phyloP scores from a whole-genome alignment of 2,113 vertebrate genomes.

The Neotoma lepida region DNA sequence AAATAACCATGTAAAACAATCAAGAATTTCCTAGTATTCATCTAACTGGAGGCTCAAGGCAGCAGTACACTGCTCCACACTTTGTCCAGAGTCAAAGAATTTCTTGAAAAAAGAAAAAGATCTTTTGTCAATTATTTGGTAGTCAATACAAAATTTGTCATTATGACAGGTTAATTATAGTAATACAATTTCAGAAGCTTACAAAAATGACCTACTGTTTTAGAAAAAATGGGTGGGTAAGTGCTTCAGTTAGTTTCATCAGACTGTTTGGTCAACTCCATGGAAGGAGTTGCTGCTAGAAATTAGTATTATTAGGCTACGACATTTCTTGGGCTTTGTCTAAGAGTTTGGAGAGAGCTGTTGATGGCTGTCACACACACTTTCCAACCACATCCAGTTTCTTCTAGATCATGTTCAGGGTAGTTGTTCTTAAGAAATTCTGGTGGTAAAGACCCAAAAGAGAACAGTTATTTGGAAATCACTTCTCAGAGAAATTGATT shows the following conservation, averaged over 20 bases:
- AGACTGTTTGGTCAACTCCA: slow-evolving; percentile 28
- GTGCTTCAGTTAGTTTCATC: not conserved
- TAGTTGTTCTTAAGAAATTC: slow-evolving; percentile 88
- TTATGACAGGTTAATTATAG: slow-evolving; percentile 24
- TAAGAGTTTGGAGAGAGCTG: slow-evolving; percentile 84
- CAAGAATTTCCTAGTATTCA: not conserved
- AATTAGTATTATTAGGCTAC: not conserved
- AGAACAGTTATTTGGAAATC: slow-evolving; percentile 63
- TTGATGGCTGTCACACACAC: slow-evolving; percentile 88
- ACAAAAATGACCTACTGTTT: slow-evolving; percentile 1
- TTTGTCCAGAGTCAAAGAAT: slow-evolving; percentile 8
- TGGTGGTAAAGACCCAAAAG: slow-evolving; percentile 77
- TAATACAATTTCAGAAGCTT: slow-evolving; percentile 50
- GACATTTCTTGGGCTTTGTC: slow-evolving; percentile 74
- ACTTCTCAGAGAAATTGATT: slow-evolving; percentile 46
- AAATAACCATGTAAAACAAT: slow-evolving; percentile 32
- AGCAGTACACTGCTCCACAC: not conserved
- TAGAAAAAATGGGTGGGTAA: not conserved
- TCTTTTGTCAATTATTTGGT: not conserved
- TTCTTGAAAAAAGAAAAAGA: slow-evolving; percentile 40
- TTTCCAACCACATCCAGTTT: slow-evolving; percentile 87
- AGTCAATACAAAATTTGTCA: slow-evolving; percentile 30
- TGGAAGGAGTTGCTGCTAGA: not conserved
- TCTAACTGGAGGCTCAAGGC: not conserved
- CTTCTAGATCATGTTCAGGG: slow-evolving; percentile 83